Evolutionary conservation across 2,113 vertebrate genomes (phyloP), one percentile per base, ranked within the genome.

Genomic region (Solea senegalensis): DNA sequence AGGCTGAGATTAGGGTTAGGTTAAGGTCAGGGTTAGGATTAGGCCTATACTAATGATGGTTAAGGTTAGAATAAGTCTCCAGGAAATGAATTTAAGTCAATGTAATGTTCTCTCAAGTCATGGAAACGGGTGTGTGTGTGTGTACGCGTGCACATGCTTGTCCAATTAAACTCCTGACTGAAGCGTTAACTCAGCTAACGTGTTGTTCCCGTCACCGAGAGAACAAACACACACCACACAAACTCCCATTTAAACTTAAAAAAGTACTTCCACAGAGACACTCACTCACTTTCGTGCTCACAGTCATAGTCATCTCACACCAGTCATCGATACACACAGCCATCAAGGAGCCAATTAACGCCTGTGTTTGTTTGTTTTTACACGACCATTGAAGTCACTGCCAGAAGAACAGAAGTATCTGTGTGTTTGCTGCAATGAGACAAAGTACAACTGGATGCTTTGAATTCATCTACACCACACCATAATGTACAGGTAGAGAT

Each of bases 331-430:
- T 15, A 28, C 50, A 48, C 71, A 55, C 46, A 69, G 45, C 49
- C 74, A 61, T 68, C 3, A 0, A 75, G 58, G 48, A 70, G 43
- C 62, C 76, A 70, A 79, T 83, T 75, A 87, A 68, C 84, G 76
- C 79, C 14, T 78, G 51, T 56, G 9, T 28, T n/a, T 27, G n/a
- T 78, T 54, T 56, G 9, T 54, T 28, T n/a, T 27, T 26, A 14
- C 44, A 61, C 11, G n/a, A 43, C 46, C 14, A 57, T 48, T 64
- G 7, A 65, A 53, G 28, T 64, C 52, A 43, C 40, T 14, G 40
- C 51, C 58, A 73, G 53, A 46, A 44, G 54, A 70, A 59, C 43
- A 69, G 54, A 78, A 57, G 41, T 5, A 59, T 68, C 44, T 0
- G 51, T 44, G 56, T 52, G 9, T 85, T 46, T 62, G 49, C 67